Evolutionary conservation across 2,797 vertebrate species (phyloP).

Genomic region (Gymnocypris eckloni): DNA sequence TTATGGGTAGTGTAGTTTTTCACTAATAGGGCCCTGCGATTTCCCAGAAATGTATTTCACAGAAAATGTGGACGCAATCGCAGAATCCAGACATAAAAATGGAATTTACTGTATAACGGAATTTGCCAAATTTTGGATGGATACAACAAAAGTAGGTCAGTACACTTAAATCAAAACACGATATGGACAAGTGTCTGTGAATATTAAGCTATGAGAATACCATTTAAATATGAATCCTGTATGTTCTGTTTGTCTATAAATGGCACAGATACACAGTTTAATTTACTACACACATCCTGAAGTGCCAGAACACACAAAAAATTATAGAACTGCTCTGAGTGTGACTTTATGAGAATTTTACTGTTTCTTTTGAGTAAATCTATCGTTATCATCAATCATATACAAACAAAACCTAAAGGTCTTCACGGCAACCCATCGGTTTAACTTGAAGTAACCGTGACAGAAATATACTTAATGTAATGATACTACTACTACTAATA

Average conservation of each 20-base stretch:
- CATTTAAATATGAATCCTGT: neutral
- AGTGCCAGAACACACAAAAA: neutral
- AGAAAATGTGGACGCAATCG: neutral
- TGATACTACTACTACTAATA: no score
- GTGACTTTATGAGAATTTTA: neutral
- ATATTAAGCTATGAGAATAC: neutral
- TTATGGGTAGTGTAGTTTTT: neutral
- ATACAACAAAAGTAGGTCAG: neutral
- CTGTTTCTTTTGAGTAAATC: neutral
- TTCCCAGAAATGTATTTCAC: neutral
- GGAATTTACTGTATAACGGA: neutral
- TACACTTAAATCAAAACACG: no score
- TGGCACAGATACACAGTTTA: neutral
- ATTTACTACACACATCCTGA: neutral
- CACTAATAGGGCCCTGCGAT: neutral
- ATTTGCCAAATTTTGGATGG: neutral
- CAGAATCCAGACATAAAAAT: neutral
- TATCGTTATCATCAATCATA: neutral
- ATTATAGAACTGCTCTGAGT: neutral
- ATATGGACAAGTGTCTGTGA: no score
- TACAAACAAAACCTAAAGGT: neutral
- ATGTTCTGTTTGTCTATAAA: neutral
- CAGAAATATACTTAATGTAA: no score
- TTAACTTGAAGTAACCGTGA: no score
- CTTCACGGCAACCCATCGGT: no score